A percentile compares a stretch with the other conserved stretches of the same genome.
These are phyloP conservation scores for Heterocephalus glaber DNA, from an alignment of 2,113 vertebrate species.

Conservation along the genomic window DNA sequence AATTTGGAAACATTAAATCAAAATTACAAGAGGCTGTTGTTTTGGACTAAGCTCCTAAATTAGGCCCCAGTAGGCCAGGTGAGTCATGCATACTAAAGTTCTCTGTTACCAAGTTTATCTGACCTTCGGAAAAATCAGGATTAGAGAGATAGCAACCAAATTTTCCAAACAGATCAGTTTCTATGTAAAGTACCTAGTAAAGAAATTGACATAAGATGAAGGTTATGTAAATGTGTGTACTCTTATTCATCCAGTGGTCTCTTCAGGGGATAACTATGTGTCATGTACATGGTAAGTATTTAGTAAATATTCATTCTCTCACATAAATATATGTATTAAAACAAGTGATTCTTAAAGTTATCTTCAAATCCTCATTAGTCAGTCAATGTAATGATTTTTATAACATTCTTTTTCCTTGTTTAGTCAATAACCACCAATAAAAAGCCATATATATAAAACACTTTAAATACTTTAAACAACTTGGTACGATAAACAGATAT, in stretches of 20 bases:
- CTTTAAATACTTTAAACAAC: neutral
- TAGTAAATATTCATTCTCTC: neutral
- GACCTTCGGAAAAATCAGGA: neutral
- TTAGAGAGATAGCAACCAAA: neutral
- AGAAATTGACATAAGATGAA: neutral
- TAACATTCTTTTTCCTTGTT: conserved; percentile 23
- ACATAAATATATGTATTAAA: neutral
- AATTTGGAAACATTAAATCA: neutral
- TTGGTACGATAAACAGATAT: neutral
- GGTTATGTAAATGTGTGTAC: neutral
- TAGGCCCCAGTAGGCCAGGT: neutral
- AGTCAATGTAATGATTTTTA: neutral
- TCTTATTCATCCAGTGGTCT: neutral
- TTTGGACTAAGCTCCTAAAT: neutral
- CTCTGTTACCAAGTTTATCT: neutral
- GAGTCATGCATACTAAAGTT: neutral
- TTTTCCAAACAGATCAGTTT: neutral
- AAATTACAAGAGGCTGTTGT: neutral
- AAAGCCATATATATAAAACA: neutral
- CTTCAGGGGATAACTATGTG: neutral
- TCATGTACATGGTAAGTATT: neutral
- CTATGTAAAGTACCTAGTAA: neutral
- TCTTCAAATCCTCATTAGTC: neutral
- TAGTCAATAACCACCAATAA: neutral
- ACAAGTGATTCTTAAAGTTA: conserved; percentile 1